Base-by-base conservation (phyloP, 2,888 invertebrate genomes). In the Metallyticus violacea region DNA sequence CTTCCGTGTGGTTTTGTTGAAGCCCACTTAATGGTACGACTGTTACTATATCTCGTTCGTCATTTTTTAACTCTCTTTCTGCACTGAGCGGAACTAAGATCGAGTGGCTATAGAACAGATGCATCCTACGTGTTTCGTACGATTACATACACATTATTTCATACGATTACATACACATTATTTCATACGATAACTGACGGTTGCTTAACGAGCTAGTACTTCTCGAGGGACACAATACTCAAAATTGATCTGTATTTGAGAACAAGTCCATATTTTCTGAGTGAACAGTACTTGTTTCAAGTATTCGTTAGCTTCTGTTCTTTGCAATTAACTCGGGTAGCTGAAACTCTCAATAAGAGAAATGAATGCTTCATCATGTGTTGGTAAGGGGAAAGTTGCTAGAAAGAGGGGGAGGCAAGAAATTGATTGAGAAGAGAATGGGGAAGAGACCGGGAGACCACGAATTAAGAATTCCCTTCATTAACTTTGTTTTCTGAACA, bases 381-480 rank as follows among this genome's bases (percentile, higher is more conserved):
- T 83, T 83, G 83, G 77, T 1, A 28, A 77, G 77, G 77, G 76
- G 26, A n/a, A n/a, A n/a, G n/a, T n/a, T n/a, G n/a, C n/a, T n/a
- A n/a, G n/a, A n/a, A n/a, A n/a, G 80, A n/a, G 9, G 26, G 30
- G 29, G 28, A 83, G n/a, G 29, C 28, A 83, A 83, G 77, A 77
- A 83, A 77, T 83, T 83, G 83, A 83, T 83, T 83, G 83, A 83
- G 83, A 83, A 82, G 77, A 76, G 30, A n/a, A n/a, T 22, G 82
- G 76, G 27, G 40, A 62, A 62, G 83, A 77, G 28, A 26, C 77
- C 83, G 27, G 77, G 83, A 77, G 62, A 29, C 83, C 83, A 77
- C 83, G 29, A 83, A 83, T 83, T 83, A 83, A 77, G 83, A 83
- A 83, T 83, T 83, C 83, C 83, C 28, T 83, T 83, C 83, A 83